phyloP scores from a whole-genome alignment of 2,113 vertebrate species.

The Sula dactylatra region DNA sequence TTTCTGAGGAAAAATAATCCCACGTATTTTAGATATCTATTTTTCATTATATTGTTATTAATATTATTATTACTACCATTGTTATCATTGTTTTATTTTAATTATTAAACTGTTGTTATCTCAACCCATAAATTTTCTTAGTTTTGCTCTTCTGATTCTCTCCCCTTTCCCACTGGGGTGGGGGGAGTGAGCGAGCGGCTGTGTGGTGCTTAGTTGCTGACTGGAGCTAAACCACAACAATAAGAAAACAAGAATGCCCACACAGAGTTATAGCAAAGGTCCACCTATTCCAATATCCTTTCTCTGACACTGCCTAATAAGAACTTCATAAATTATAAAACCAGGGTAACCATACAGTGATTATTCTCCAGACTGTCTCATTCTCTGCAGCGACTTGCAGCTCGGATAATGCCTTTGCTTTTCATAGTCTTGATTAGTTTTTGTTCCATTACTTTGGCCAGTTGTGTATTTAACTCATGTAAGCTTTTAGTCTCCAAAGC shows the following conservation, averaged over 20 bases:
- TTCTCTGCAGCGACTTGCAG: neutral
- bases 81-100: too few species aligned
- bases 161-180: too few species aligned
- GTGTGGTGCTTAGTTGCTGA: too few species aligned
- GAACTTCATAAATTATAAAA: neutral
- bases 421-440: neutral
- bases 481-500: neutral
- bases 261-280: neutral
- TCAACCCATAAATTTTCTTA: too few species aligned
- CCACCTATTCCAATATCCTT: neutral
- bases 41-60: too few species aligned
- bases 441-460: neutral
- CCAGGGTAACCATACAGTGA: neutral
- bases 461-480: neutral
- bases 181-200: too few species aligned
- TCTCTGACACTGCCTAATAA: neutral
- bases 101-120: too few species aligned
- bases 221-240: too few species aligned
- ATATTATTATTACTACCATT: too few species aligned
- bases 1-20: neutral
- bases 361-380: neutral
- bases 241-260: neutral
- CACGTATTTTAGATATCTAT: neutral
- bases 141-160: too few species aligned
- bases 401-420: neutral